phyloP scores from a whole-genome alignment of 2,113 vertebrate species.

The Sander vitreus region DNA sequence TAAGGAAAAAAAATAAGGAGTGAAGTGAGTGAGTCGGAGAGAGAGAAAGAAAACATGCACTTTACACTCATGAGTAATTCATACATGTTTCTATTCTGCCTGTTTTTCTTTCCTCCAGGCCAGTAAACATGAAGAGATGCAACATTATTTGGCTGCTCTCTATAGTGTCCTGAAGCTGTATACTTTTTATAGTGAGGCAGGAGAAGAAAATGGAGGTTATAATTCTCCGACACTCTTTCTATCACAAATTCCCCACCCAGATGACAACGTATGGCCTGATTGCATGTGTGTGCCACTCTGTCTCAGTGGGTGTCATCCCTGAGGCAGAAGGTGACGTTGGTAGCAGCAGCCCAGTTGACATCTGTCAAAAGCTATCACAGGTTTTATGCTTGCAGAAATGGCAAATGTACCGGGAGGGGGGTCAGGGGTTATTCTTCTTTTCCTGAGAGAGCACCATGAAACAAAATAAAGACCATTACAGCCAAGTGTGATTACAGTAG shows the following conservation, averaged over 20 bases:
- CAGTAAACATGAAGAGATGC: slow-evolving; percentile 70
- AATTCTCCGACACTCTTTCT: slow-evolving; percentile 34
- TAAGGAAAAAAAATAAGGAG: slow-evolving; percentile 3
- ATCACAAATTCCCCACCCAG: slow-evolving; percentile 29
- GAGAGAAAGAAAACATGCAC: slow-evolving; percentile 42
- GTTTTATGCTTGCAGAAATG: slow-evolving; percentile 55
- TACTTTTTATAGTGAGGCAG: slow-evolving; percentile 4
- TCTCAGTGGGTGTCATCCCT: slow-evolving; percentile 58
- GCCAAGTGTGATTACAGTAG: slow-evolving; percentile 29
- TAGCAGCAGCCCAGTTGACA: slow-evolving; percentile 60
- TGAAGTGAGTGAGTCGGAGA: slow-evolving; percentile 6
- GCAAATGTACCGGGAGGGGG: slow-evolving; percentile 15
- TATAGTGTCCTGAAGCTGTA: slow-evolving; percentile 4
- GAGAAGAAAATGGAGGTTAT: slow-evolving; percentile 11
- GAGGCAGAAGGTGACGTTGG: slow-evolving; percentile 63
- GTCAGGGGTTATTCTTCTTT: slow-evolving; percentile 37
- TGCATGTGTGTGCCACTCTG: not conserved
- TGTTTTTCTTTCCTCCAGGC: slow-evolving; percentile 60
- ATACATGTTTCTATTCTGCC: slow-evolving; percentile 61
- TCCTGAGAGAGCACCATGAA: slow-evolving; percentile 11
- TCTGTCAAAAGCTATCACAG: slow-evolving; percentile 64
- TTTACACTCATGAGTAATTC: slow-evolving; percentile 76
- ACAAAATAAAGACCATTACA: slow-evolving; percentile 39
- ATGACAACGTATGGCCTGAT: slow-evolving; percentile 47
- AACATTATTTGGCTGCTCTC: slow-evolving; percentile 57